Evolutionary conservation across 64 coral and sea anemone genomes (phyloP).

Genomic region (Actinia tenebrosa): DNA sequence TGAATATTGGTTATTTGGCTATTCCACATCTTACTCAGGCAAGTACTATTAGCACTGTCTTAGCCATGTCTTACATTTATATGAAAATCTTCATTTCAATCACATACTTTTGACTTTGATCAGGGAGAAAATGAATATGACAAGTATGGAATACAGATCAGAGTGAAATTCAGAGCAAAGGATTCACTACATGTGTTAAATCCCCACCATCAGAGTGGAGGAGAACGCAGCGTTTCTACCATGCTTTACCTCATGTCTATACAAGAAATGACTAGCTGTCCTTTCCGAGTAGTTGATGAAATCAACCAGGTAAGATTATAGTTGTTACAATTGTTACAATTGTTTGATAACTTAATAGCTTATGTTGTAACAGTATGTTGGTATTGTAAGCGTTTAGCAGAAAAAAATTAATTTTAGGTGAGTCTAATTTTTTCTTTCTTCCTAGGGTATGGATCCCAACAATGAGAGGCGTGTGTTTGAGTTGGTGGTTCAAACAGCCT

Average conservation of each 20-base stretch:
- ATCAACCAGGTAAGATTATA: constrained; percentile 80
- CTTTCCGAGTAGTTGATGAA: constrained; percentile 96
- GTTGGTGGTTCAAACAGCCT: constrained; percentile 86
- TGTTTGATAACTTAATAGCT: too few species aligned
- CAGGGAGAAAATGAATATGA: constrained; percentile 94
- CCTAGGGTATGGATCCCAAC: constrained; percentile 97
- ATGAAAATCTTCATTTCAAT: too few species aligned
- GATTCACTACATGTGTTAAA: constrained; percentile 91
- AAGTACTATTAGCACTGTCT: too few species aligned
- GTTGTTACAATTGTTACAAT: neutral
- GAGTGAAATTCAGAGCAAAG: constrained; percentile 96
- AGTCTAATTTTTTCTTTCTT: neutral
- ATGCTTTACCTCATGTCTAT: constrained; percentile 95
- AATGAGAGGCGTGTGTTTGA: constrained; percentile 99
- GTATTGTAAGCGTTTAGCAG: too few species aligned
- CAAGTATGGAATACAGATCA: constrained; percentile 94
- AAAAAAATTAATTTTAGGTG: too few species aligned
- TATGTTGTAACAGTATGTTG: too few species aligned
- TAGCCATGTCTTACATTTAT: too few species aligned
- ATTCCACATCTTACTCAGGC: too few species aligned
- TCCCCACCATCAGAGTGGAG: constrained; percentile 94
- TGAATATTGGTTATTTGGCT: too few species aligned
- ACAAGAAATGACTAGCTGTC: constrained; percentile 90
- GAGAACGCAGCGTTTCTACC: constrained; percentile 88
- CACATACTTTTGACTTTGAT: too few species aligned